These are phyloP conservation scores for Hyperoplus immaculatus DNA, from an alignment of 2,797 vertebrate species.

Conservation along the genomic window DNA sequence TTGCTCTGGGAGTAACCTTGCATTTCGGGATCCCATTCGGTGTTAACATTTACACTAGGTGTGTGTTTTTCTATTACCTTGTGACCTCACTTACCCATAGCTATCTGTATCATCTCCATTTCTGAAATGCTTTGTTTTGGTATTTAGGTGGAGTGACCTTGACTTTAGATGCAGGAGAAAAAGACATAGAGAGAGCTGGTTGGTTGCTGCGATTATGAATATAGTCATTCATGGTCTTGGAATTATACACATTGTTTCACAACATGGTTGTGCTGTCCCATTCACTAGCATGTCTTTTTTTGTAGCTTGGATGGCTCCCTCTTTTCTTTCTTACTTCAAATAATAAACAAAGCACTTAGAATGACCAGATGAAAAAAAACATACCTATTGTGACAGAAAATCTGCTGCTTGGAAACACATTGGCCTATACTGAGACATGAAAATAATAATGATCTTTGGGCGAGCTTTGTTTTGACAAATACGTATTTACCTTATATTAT, in stretches of 20 bases:
- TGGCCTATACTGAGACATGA: not conserved
- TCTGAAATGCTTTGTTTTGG: not conserved
- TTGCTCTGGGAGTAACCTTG: conserved; percentile 10
- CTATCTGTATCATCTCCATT: not conserved
- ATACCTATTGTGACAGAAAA: conserved; percentile 3
- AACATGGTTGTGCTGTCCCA: not conserved
- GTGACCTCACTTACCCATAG: not conserved
- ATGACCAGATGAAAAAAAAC: not conserved
- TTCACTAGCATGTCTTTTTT: not conserved
- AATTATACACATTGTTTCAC: not conserved
- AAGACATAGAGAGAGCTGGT: not conserved
- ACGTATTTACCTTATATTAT: not conserved
- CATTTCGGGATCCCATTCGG: not conserved
- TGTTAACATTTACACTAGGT: conserved; percentile 21
- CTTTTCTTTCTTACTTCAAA: not conserved
- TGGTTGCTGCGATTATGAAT: not conserved
- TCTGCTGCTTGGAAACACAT: not conserved
- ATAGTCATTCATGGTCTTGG: not conserved
- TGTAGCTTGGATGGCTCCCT: not conserved
- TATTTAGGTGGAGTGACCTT: not conserved
- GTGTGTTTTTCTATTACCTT: conserved; percentile 16
- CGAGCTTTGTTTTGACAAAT: not conserved
- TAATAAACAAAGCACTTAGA: conserved; percentile 9
- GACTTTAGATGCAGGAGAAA: not conserved
- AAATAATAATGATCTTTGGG: not conserved